A percentile compares a stretch with the other conserved stretches of the same genome.
These are phyloP conservation scores for Orycteropus afer DNA, from an alignment of 2,113 vertebrate genomes.

Conservation along the genomic window DNA sequence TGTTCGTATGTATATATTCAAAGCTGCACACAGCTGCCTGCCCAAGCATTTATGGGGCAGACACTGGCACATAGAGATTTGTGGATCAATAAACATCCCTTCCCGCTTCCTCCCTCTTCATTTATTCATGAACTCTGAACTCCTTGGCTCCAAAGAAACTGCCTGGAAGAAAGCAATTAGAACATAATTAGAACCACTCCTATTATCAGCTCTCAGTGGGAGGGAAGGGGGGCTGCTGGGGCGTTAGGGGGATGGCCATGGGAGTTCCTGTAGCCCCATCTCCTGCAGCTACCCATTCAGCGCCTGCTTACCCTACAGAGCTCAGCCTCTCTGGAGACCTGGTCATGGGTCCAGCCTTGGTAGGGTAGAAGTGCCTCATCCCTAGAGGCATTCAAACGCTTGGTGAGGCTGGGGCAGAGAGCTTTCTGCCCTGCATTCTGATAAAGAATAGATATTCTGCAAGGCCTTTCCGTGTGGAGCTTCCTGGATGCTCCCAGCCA, in stretches of 20 bases:
- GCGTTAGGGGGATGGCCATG: not conserved
- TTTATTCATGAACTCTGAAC: conserved; percentile 70
- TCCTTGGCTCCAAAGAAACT: conserved; percentile 75
- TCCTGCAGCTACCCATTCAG: not conserved
- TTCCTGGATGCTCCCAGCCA: not conserved
- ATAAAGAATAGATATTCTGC: not conserved
- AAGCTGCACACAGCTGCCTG: not conserved
- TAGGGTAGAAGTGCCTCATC: not conserved
- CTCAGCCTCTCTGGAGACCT: not conserved
- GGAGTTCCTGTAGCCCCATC: conserved; percentile 48
- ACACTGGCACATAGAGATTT: conserved; percentile 48
- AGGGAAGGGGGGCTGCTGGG: not conserved
- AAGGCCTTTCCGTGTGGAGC: not conserved
- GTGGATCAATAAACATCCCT: conserved; percentile 59
- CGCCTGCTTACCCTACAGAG: not conserved
- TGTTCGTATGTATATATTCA: not conserved
- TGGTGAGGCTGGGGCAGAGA: not conserved
- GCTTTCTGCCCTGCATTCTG: not conserved
- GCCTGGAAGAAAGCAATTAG: conserved; percentile 80
- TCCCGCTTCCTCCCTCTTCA: conserved; percentile 42
- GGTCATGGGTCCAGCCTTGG: not conserved
- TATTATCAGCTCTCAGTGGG: conserved; percentile 57
- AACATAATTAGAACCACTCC: conserved; percentile 73
- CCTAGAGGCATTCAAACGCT: not conserved
- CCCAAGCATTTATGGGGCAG: conserved; percentile 49